Base-by-base conservation (phyloP, 2,113 vertebrate genomes). In the Heterochromis multidens region DNA sequence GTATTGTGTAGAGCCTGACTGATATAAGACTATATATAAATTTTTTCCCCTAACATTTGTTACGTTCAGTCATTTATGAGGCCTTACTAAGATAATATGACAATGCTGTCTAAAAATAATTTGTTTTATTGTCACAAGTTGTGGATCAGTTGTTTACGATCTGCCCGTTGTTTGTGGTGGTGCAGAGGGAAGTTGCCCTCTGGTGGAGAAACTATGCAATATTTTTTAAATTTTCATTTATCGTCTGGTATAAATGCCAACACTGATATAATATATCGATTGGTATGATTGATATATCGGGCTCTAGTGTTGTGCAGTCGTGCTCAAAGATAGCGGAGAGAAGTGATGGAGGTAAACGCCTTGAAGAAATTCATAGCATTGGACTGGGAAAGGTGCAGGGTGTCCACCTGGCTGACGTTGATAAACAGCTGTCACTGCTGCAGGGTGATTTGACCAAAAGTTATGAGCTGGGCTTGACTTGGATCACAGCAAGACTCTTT, bases 301-400 rank as follows among this genome's bases (percentile, higher is more conserved):
- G 37, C 10, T 40, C 37, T 40, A 12, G 37, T 40, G 10, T 40
- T 40, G 37, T 3, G 37, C 37, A 40, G 10, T 40, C 12, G 37
- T 11, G 10, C 10, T 12, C 37, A 40, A 12, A 40, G 37, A 10
- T 12, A 10, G 37, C 10, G 3, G 35, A 37, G 35, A 37, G 7
- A 10, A 11, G 10, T 40, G 37, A 12, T 12, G 37, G 37, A 11
- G 10, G 37, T 40, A 12, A 9, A 40, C 3, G 11, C 3, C 10
- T 9, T 12, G 10, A 1, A 40, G 10, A 40, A 40, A 12, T 40
- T 65, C 33, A 8, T 21, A 65, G 12, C 12, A 37, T 3, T 37
- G 12, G 21, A 23, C 62, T 65, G 33, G 33, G 12, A 65, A 40
- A 23, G 62, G 12, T 65, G 33, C 0, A 0, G 37, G 33, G 33